Percentiles rank a stretch among this genome's conserved stretches.
Evolutionary conservation across 2,888 invertebrate species (phyloP).

Genomic region (Lumbricus terrestris): DNA sequence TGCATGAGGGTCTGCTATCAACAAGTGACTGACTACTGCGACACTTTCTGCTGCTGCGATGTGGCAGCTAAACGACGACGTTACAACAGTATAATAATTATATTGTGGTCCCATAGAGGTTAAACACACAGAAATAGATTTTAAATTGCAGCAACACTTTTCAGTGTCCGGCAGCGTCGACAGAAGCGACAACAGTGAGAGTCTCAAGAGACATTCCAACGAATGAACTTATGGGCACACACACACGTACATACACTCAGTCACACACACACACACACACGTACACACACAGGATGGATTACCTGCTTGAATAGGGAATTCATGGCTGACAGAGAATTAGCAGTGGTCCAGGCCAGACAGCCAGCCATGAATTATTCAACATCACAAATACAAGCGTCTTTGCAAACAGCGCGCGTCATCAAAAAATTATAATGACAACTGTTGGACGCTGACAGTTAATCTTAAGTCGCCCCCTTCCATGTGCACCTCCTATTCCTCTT

Average conservation of each 20-base stretch:
- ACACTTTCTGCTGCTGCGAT: too few relatives aligned
- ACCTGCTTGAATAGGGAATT: background rate
- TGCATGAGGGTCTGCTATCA: too few relatives aligned
- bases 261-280: too few relatives aligned
- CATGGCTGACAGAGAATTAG: background rate
- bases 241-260: too few relatives aligned
- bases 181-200: background rate
- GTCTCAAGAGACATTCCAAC: background rate
- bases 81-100: too few relatives aligned
- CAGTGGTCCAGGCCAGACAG: background rate
- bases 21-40: too few relatives aligned
- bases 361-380: background rate
- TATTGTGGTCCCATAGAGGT: too few relatives aligned
- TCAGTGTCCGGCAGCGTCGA: background rate
- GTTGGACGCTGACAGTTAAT: background rate
- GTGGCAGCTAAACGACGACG: too few relatives aligned
- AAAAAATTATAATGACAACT: background rate
- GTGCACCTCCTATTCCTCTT: too few relatives aligned
- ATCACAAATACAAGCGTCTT: background rate
- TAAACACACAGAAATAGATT: background rate
- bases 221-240: background rate
- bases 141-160: background rate
- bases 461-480: background rate
- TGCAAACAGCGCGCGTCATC: background rate
- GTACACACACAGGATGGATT: too few relatives aligned